Conservation (phyloP, 2,797 vertebrate genomes). For the Anolis apletophallus region DNA sequence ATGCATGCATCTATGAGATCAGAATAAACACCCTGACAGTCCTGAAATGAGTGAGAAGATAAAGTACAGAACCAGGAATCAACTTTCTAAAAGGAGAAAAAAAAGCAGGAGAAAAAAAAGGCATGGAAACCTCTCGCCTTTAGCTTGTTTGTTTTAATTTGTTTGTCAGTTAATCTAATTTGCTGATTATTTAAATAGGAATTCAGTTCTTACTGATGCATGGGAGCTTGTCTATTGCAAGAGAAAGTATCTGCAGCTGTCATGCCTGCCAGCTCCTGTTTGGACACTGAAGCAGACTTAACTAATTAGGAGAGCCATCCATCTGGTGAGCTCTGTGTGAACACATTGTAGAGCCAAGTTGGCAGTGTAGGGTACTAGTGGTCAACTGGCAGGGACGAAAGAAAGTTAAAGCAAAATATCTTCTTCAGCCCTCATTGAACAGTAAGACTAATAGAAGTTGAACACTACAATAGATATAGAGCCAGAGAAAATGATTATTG, state of each 20-base stretch:
- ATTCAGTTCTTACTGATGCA: conserved; percentile 6
- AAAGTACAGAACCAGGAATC: conserved; percentile 22
- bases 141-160: conserved; percentile 43
- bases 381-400: not conserved
- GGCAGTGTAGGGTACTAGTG: not conserved
- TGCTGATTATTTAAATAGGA: conserved; percentile 39
- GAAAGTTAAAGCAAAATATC: not conserved
- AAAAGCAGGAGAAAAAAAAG: conserved; percentile 10
- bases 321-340: not conserved
- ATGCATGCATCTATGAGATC: conserved; percentile 24
- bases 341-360: accelerated
- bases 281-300: conserved; percentile 2
- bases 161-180: conserved; percentile 35
- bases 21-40: conserved; percentile 35
- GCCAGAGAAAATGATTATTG: not conserved
- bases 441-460: conserved; percentile 1
- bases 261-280: not conserved
- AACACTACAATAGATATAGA: not conserved
- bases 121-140: not conserved
- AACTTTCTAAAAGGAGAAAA: conserved; percentile 14
- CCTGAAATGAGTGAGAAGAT: conserved; percentile 31
- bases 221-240: conserved; percentile 16
- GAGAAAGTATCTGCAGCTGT: conserved; percentile 37
- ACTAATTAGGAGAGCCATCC: not conserved
- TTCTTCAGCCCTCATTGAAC: not conserved